Evolutionary conservation across 2,888 invertebrate genomes (phyloP), one percentile per base, ranked within the genome.

Genomic region (Drosophila peninsularis): DNA sequence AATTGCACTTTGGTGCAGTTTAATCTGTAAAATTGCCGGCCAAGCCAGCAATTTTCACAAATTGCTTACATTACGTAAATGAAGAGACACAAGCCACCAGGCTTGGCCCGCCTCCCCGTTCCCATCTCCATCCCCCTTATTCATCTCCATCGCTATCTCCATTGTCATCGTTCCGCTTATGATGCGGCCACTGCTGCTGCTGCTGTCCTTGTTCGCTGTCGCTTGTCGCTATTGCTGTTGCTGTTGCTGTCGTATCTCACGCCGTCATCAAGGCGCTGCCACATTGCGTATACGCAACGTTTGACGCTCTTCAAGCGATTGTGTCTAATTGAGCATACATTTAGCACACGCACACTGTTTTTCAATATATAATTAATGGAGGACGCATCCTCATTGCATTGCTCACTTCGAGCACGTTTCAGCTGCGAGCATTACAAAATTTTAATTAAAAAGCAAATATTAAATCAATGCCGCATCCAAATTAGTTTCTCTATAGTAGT

Each of bases 51-150:
- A 84, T 88, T 84, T 84, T 71, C 88, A 77, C 85, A 84, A 84
- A 84, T 84, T 84, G 88, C 83, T 84, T 84, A 79, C 83, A 88
- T 84, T 85, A 88, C 86, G 83, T 88, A 84, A 84, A 84, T 84
- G 83, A 84, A 88, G 88, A 87, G 82, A 73, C 75, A 78, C 73
- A 73, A 67, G 52, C 42, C 57, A 44, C 39, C 47, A 27, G n/a
- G n/a, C n/a, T n/a, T n/a, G n/a, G 6, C 45, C 37, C 44, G 24
- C 42, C 34, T 55, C 32, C 32, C 30, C n/a, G 10, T 32, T 4
- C 47, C 30, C 17, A 17, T 30, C 30, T 30, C 34, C 50, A 50
- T 50, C 34, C 21, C 56, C 39, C 47, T 34, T 58, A 71, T 71
- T 54, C 78, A 55, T 54, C 71, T 71, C 32, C 64, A 63, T 71